phyloP scores from a whole-genome alignment of 1,140 invertebrate species.

The Heliconius congener region DNA sequence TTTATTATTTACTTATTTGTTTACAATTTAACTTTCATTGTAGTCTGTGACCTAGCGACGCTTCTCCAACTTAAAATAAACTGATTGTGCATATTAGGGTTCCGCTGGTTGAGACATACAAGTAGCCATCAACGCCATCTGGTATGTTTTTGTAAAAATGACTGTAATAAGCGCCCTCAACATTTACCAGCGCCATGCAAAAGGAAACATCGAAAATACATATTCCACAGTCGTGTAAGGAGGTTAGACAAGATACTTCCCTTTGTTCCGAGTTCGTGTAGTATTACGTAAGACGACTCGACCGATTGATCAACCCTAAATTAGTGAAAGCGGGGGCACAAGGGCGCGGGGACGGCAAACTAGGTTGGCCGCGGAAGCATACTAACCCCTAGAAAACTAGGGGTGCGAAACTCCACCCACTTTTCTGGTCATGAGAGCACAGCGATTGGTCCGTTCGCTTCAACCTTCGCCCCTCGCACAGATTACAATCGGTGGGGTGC shows the following conservation, averaged over 20 bases:
- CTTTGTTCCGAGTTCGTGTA: conserved; percentile 51
- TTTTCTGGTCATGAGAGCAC: conserved; percentile 79
- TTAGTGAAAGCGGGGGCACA: conserved; percentile 69
- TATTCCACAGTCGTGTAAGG: neutral
- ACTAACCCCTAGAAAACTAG: conserved; percentile 81
- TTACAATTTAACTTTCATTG: neutral
- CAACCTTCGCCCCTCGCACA: conserved; percentile 73
- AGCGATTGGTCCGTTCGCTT: conserved; percentile 73
- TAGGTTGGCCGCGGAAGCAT: conserved; percentile 80
- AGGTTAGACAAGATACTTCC: conserved; percentile 14
- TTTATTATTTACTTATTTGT: too few species aligned
- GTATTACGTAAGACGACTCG: conserved; percentile 66
- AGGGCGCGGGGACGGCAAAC: conserved; percentile 68
- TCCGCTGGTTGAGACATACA: neutral
- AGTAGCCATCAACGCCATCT: conserved; percentile 21
- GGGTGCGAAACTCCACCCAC: conserved; percentile 80
- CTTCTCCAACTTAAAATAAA: neutral
- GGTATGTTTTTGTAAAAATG: conserved; percentile 24
- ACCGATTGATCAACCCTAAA: conserved; percentile 80
- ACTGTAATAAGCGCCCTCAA: conserved; percentile 16
- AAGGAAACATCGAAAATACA: neutral
- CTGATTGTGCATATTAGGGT: neutral
- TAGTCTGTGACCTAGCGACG: neutral
- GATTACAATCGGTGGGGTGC: conserved; percentile 81
- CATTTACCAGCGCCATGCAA: neutral